Base-by-base conservation (phyloP, 2,797 vertebrate species). In the Hoplostethus mediterraneus region DNA sequence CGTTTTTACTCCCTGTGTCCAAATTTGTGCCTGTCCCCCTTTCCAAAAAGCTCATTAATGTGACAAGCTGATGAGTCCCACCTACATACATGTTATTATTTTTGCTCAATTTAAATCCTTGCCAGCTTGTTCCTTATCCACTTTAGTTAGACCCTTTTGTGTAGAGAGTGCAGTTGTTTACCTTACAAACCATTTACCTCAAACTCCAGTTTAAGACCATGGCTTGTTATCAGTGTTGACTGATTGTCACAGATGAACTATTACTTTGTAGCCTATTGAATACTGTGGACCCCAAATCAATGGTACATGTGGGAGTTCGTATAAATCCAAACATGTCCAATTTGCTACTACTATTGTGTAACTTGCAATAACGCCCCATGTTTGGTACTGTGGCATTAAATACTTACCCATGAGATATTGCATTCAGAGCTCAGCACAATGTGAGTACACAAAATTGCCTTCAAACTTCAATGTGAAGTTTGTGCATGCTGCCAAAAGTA, bases 1-100 rank as follows among this genome's bases (percentile, higher is more conserved):
- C 9, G 6, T 38, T 53, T n/a, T 53, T 11, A 42, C 10, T 33
- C 21, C 63, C 40, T 3, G 8, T 42, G 40, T 42, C n/a, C 56
- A 54, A 36, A 69, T 62, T 42, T 69, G 13, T 10, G 40, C 2
- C 0, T 28, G 21, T 45, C 40, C 13, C 11, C 13, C 17, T 77
- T 71, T 66, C 49, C 31, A 56, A 45, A 71, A 58, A 28, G 45
- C 45, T 56, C 48, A 51, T 67, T 47, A 45, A 33, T 30, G 49
- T 55, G 47, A 36, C 9, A 25, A 38, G 21, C 9, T 62, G 42
- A 52, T 54, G 14, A 33, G 42, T 60, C 51, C 31, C 16, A 40
- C 33, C 36, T 53, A 33, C 45, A 70, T 28, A 61, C 4, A n/a
- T 57, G 38, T 64, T 63, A 21, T 2, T 30, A 54, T 61, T 74